Base-by-base conservation (phyloP, 2,797 vertebrate genomes). In the Bufotes viridis region DNA sequence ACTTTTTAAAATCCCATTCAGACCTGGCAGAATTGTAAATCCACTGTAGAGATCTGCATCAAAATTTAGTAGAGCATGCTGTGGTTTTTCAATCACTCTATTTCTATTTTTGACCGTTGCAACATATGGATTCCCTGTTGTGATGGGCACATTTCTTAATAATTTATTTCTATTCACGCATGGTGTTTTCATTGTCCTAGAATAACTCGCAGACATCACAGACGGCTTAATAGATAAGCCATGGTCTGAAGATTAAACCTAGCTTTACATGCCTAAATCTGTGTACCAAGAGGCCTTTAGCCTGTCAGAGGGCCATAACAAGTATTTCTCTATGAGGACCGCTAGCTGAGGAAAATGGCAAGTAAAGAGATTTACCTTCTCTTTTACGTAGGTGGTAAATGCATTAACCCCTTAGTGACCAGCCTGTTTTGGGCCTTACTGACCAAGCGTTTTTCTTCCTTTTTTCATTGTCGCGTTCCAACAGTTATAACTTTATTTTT, bases 201-300 rank as follows among this genome's bases (percentile, higher is more conserved):
- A 81, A 81, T 81, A 81, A 81, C 61, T 42, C 29, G 24, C 79
- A 49, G 79, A 34, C 42, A 65, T 24, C 63, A 69, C 49, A 57
- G 82, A 22, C 58, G 42, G 82, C 53, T 34, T 72, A 83, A 6
- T 24, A 18, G 49, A 57, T 57, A 83, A 55, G 53, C 65, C 69
- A 2, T 51, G 9, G 65, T 55, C 51, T 22, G 51, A 53, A 58
- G 34, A 83, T 83, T 58, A 58, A 15, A 72, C 65, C 22, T 82
- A 34, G 81, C 58, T 81, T 81, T 81, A 81, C 58, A 63, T 81
- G 34, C 78, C 29, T 60, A 34, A 60, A 60, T 42, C 78, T 81
- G 53, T 58, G 24, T 17, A 79, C 26, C 13, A 29, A 29, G 53
- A 60, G 24, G 57, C 57, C 75, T 24, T 55, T 24, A 34, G 70